These are phyloP conservation scores for Pavo muticus DNA, from an alignment of 2,113 vertebrate species.

Conservation along the genomic window DNA sequence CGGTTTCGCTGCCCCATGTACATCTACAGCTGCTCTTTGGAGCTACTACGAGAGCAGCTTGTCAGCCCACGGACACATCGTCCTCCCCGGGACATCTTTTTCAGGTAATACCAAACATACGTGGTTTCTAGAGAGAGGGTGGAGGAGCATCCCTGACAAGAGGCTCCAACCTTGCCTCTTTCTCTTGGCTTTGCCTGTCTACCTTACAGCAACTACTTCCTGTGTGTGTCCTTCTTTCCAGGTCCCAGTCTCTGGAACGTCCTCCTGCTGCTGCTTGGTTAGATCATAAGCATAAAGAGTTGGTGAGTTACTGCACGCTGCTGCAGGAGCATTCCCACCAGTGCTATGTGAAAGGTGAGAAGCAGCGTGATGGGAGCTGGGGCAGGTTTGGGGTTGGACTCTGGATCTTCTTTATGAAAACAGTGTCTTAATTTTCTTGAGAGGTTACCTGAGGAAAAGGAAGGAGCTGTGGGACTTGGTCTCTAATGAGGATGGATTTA, in stretches of 20 bases:
- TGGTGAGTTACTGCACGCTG: slow-evolving; percentile 89
- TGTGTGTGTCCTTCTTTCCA: slow-evolving; percentile 26
- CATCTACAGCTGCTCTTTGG: slow-evolving; percentile 93
- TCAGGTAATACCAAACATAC: slow-evolving; percentile 80
- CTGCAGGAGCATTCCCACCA: slow-evolving; percentile 96
- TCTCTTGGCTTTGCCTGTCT: neutral
- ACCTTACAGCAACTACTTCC: neutral
- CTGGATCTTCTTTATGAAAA: neutral
- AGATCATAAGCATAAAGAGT: slow-evolving; percentile 91
- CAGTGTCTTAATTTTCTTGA: neutral
- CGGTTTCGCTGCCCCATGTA: slow-evolving; percentile 91
- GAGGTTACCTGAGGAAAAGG: neutral
- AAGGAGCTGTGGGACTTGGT: neutral
- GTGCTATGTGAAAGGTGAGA: slow-evolving; percentile 90
- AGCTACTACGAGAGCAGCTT: slow-evolving; percentile 90
- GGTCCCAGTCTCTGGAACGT: slow-evolving; percentile 91
- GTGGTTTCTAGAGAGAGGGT: neutral
- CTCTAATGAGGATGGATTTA: neutral
- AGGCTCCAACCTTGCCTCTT: neutral
- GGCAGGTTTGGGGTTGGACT: neutral
- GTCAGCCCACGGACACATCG: slow-evolving; percentile 82
- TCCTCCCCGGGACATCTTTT: slow-evolving; percentile 86
- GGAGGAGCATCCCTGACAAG: neutral
- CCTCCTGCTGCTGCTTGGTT: slow-evolving; percentile 84
- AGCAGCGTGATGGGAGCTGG: rapidly evolving